Evolutionary conservation across 2,113 vertebrate species (phyloP).

Genomic region (Pitta sordida): DNA sequence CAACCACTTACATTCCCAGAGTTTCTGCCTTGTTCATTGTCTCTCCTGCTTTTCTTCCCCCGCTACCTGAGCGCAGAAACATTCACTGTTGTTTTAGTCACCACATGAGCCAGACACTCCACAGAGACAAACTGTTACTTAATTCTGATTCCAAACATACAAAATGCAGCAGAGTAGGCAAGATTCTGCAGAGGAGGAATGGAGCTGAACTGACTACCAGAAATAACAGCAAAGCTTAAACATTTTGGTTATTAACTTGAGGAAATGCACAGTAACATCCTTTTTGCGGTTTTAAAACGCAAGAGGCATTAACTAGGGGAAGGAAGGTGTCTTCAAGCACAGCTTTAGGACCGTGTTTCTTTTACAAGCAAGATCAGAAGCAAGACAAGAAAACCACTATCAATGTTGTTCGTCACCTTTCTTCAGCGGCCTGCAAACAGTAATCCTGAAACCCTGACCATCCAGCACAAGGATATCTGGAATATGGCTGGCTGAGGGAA

Average conservation of each 20-base stretch:
- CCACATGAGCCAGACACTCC: not conserved
- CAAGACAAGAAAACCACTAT: not conserved
- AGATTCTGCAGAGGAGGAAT: not conserved
- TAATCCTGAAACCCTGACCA: not conserved
- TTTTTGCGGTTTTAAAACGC: not conserved
- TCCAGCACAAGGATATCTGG: not conserved
- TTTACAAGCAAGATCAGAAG: not conserved
- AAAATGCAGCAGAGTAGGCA: not conserved
- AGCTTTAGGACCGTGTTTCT: not conserved
- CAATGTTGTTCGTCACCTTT: not conserved
- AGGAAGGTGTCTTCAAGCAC: not conserved
- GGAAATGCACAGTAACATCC: not conserved
- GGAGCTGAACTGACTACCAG: not conserved
- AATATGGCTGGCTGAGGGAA: not conserved
- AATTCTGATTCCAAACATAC: not conserved
- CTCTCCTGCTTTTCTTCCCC: not conserved
- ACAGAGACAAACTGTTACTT: not conserved
- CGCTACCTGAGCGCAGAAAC: not conserved
- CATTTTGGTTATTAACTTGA: not conserved
- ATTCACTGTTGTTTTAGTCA: not conserved
- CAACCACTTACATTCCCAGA: not conserved
- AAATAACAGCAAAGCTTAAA: not conserved
- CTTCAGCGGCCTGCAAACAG: not conserved
- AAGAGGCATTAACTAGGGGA: not conserved
- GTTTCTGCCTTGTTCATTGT: not conserved